Evolutionary conservation across 2,113 vertebrate genomes (phyloP).

Genomic region (Halcyon malimbica): DNA sequence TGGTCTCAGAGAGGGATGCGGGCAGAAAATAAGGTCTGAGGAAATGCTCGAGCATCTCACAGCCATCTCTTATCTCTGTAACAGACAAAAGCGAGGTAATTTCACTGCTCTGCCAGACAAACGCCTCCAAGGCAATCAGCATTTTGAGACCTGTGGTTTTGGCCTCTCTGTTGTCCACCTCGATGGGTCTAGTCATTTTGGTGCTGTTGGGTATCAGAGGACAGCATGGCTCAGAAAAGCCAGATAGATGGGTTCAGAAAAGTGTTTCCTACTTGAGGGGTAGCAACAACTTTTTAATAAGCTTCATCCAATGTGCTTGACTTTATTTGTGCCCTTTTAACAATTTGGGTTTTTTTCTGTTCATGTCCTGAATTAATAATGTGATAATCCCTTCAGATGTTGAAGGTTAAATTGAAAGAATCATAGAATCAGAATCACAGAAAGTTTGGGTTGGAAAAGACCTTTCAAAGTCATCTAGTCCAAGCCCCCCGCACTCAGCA

Average conservation of each 20-base stretch:
- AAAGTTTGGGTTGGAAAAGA: no score
- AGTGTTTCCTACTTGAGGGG: not conserved
- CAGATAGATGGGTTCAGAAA: not conserved
- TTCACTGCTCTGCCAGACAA: not conserved
- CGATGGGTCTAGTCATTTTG: not conserved
- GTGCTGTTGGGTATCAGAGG: not conserved
- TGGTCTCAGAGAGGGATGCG: not conserved
- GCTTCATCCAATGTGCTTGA: not conserved
- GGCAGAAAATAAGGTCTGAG: not conserved
- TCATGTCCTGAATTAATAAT: not conserved
- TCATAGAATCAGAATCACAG: not conserved
- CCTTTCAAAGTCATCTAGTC: no score
- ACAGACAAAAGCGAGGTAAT: not conserved
- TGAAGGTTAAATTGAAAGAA: not conserved
- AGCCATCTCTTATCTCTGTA: not conserved
- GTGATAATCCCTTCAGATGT: not conserved
- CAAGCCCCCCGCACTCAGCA: no score
- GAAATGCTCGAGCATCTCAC: not conserved
- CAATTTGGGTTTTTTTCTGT: not conserved
- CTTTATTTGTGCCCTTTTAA: not conserved
- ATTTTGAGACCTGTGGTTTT: not conserved
- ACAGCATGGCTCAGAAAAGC: not conserved
- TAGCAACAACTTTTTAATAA: not conserved
- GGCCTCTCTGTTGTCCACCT: not conserved
- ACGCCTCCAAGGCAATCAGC: fast-evolving